A percentile compares a stretch with the other conserved stretches of the same genome.
Evolutionary conservation across 2,888 invertebrate species (phyloP).

Genomic region (Thereva nobilitata): DNA sequence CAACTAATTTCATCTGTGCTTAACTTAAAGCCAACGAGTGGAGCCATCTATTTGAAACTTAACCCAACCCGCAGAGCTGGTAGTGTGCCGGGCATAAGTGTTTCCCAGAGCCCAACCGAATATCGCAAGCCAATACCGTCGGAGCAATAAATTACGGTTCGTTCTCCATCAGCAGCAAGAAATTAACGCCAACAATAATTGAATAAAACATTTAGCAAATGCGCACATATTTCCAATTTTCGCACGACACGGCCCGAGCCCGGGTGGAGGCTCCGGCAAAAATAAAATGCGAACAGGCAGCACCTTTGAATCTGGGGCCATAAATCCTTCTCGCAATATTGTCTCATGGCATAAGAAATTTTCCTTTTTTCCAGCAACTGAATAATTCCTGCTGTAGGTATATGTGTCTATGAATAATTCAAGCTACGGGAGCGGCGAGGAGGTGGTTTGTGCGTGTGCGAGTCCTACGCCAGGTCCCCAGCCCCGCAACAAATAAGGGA

Average conservation of each 20-base stretch:
- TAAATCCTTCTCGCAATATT: conserved; percentile 35
- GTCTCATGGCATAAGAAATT: conserved; percentile 37
- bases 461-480: conserved; percentile 17
- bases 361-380: conserved; percentile 25
- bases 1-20: too few relatives aligned
- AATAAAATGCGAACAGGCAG: conserved; percentile 35
- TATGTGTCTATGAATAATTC: conserved; percentile 37
- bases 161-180: too few relatives aligned
- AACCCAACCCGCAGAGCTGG: too few relatives aligned
- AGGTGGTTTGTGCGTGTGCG: conserved; percentile 25
- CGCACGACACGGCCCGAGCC: conserved; percentile 27
- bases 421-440: conserved; percentile 4
- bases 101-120: too few relatives aligned
- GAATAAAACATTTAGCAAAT: too few relatives aligned
- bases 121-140: too few relatives aligned
- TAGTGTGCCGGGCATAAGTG: too few relatives aligned
- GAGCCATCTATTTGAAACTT: too few relatives aligned
- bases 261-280: conserved; percentile 27
- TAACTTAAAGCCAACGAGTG: too few relatives aligned
- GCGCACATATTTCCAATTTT: conserved; percentile 18
- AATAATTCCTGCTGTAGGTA: conserved; percentile 32
- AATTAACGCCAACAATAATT: too few relatives aligned
- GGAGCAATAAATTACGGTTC: too few relatives aligned
- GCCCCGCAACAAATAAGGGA: conserved; percentile 27
- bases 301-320: conserved; percentile 36